phyloP scores from a whole-genome alignment of 1,140 invertebrate genomes.

The Limonius californicus region DNA sequence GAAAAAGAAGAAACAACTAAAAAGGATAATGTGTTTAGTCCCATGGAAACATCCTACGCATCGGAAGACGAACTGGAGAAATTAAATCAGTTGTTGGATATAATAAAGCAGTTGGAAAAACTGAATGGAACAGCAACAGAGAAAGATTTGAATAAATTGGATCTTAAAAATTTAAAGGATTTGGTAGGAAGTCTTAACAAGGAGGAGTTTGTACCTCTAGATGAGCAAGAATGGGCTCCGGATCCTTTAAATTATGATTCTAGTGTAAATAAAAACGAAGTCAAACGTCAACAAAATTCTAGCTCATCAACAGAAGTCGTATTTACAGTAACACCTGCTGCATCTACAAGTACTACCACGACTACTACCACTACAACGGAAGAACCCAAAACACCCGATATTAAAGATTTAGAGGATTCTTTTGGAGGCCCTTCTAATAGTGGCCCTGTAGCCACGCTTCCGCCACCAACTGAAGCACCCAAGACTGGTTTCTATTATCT shows the following conservation, averaged over 20 bases:
- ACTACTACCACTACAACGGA: conserved; percentile 31
- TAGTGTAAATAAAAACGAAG: conserved; percentile 38
- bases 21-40: conserved; percentile 39
- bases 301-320: not conserved
- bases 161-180: conserved; percentile 39
- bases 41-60: conserved; percentile 31
- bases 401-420: conserved; percentile 69
- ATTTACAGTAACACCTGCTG: not conserved
- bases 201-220: conserved; percentile 30
- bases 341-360: conserved; percentile 28
- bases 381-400: conserved; percentile 30
- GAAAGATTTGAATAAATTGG: conserved; percentile 39
- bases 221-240: conserved; percentile 35
- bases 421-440: conserved; percentile 60
- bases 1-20: not conserved
- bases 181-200: conserved; percentile 37
- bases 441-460: conserved; percentile 47
- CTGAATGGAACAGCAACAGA: conserved; percentile 47
- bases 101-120: conserved; percentile 44
- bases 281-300: conserved; percentile 44
- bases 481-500: conserved; percentile 78
- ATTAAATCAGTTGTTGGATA: conserved; percentile 46
- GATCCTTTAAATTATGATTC: conserved; percentile 35
- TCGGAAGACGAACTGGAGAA: conserved; percentile 47
- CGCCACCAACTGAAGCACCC: conserved; percentile 51